Evolutionary conservation across 2,797 vertebrate genomes (phyloP), one percentile per base, ranked within the genome.

Genomic region (Halcyon badia): DNA sequence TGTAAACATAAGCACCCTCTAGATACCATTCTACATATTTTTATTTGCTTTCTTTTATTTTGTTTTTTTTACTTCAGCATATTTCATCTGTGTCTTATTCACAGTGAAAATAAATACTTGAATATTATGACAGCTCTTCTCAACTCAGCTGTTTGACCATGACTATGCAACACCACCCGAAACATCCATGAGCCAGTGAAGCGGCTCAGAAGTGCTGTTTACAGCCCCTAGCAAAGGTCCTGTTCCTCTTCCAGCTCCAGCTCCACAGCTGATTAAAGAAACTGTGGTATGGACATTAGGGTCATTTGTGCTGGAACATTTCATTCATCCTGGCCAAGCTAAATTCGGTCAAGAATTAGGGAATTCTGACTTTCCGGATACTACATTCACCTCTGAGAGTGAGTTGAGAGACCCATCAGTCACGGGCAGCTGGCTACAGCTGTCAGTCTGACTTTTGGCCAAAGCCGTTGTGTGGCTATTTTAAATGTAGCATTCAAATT

Each of bases 161-260:
- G 77, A 56, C 84, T 39, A 24, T 51, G 21, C 39, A 66, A 62
- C 66, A 62, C 35, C 56, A 33, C 77, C 62, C 0, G 0, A 72
- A 79, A 76, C 42, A 35, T 72, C 57, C 77, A 60, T 21, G 54
- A 90, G 81, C 33, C 16, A 11, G 26, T 28, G 28, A 90, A 87
- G 88, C 66, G 94, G 73, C 60, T 75, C 79, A 60, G 42, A 90
- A 94, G 83, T 41, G 90, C 57, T 83, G 76, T 86, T 91, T 81
- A 85, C 76, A 88, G 69, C 79, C 65, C 33, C 49, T 31, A 6
- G 4, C 46, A 30, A 72, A 54, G 68, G 48, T 44, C 28, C 26
- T 19, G 19, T 7, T 85, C 41, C 52, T 83, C 49, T 68, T 64
- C 51, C 54, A 81, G 49, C 31, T 58, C n/a, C 2, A 1, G 39